Evolutionary conservation across 2,888 invertebrate genomes (phyloP).

Genomic region (Amblyteles armatorius): DNA sequence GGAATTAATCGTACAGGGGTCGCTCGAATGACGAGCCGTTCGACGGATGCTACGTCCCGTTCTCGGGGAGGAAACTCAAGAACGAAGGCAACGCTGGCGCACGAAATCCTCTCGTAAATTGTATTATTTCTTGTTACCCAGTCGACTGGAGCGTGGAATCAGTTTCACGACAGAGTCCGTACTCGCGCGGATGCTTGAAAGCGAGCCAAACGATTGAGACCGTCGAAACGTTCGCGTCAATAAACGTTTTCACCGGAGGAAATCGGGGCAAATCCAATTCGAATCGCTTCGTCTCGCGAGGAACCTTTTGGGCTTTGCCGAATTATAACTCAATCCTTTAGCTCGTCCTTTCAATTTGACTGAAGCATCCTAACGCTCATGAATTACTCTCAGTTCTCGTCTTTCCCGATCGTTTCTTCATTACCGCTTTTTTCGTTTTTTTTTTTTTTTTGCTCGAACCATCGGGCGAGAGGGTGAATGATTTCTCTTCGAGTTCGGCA

Average conservation of each 20-base stretch:
- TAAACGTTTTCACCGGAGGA: conserved; percentile 23
- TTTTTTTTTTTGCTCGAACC: conserved; percentile 5
- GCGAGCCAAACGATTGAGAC: conserved; percentile 84
- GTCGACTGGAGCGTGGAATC: neutral
- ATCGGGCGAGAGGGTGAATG: conserved; percentile 25
- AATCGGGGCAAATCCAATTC: conserved; percentile 44
- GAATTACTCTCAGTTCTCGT: conserved; percentile 36
- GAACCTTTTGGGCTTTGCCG: conserved; percentile 12
- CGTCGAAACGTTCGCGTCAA: conserved; percentile 23
- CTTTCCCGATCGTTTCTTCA: conserved; percentile 10
- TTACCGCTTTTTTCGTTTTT: conserved; percentile 16
- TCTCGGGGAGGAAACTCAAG: neutral
- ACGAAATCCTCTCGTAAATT: conserved; percentile 23
- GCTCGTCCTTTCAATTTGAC: conserved; percentile 46
- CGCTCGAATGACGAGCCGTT: neutral
- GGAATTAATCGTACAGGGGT: conserved; percentile 11
- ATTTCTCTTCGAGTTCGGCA: conserved; percentile 46
- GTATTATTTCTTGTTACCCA: conserved; percentile 8
- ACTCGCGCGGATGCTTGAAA: conserved; percentile 77
- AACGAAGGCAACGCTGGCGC: neutral
- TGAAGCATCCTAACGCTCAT: conserved; percentile 3
- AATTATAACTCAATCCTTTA: conserved; percentile 34
- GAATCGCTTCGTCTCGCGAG: conserved; percentile 30
- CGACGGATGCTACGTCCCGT: neutral
- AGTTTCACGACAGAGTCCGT: neutral